These are phyloP conservation scores for Phataginus tetradactyla DNA, from an alignment of 2,797 vertebrate species.

Conservation along the genomic window DNA sequence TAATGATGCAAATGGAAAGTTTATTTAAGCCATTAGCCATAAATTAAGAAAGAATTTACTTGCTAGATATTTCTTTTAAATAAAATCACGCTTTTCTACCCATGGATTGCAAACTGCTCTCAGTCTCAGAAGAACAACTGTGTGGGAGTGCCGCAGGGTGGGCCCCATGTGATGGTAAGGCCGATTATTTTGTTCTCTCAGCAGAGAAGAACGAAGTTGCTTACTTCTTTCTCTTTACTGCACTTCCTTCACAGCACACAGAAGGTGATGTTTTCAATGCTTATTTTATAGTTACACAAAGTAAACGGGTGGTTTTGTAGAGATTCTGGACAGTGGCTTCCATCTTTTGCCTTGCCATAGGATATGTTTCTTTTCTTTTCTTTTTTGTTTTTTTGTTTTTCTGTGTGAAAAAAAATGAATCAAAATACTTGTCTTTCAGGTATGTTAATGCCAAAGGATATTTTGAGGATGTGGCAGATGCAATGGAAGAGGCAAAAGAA, in stretches of 20 bases:
- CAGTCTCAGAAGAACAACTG: background rate
- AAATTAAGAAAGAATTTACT: slow-evolving; percentile 28
- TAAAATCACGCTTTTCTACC: background rate
- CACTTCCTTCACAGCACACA: background rate
- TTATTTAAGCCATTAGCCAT: background rate
- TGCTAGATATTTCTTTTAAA: slow-evolving; percentile 8
- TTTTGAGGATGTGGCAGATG: slow-evolving; percentile 96
- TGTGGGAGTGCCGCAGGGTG: background rate
- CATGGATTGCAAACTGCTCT: background rate
- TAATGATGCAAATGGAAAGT: background rate
- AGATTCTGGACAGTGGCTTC: background rate
- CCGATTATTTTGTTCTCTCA: background rate
- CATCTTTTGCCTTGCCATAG: background rate
- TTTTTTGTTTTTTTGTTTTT: background rate
- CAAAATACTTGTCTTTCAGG: slow-evolving; percentile 87
- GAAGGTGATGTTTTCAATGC: background rate
- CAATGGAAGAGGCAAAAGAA: slow-evolving; percentile 95
- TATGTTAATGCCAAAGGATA: slow-evolving; percentile 96
- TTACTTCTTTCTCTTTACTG: background rate
- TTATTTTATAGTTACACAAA: background rate
- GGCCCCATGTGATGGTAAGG: background rate
- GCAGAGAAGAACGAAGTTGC: background rate
- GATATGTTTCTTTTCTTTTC: background rate
- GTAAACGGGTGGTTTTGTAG: background rate
- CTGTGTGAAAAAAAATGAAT: background rate